These are phyloP conservation scores for Cydia strobilella DNA, from an alignment of 1,140 invertebrate species.

Conservation along the genomic window DNA sequence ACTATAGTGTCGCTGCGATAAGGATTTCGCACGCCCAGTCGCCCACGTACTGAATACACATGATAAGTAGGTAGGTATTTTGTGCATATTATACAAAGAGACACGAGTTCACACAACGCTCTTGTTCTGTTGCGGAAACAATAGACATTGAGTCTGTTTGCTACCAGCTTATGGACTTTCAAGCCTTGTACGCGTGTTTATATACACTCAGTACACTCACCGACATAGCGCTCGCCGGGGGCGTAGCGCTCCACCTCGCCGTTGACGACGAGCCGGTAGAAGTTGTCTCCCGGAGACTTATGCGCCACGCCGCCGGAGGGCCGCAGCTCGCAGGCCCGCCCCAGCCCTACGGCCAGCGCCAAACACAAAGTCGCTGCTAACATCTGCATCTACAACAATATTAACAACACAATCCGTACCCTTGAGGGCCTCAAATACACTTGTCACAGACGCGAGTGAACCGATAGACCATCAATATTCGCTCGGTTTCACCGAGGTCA, in stretches of 20 bases:
- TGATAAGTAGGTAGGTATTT: not conserved
- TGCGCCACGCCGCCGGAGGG: conserved; percentile 59
- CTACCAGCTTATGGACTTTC: not conserved
- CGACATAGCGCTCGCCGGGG: conserved; percentile 88
- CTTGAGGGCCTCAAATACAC: too few relatives aligned
- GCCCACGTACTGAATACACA: not conserved
- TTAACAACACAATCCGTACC: too few relatives aligned
- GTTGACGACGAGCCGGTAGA: conserved; percentile 88
- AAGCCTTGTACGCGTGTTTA: too few relatives aligned
- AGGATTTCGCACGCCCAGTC: not conserved
- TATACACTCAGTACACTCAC: conserved; percentile 66
- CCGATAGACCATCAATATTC: too few relatives aligned
- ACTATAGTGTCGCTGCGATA: not conserved
- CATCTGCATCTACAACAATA: not conserved
- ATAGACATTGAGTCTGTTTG: not conserved
- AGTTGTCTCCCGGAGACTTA: conserved; percentile 88
- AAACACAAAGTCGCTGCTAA: conserved; percentile 35
- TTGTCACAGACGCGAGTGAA: too few relatives aligned
- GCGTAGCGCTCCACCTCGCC: conserved; percentile 89
- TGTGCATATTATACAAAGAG: not conserved
- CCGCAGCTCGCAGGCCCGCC: conserved; percentile 52
- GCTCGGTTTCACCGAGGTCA: too few relatives aligned
- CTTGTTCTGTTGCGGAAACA: not conserved
- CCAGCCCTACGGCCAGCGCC: conserved; percentile 40
- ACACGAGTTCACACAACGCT: not conserved